These are phyloP conservation scores for Syngnathus typhle DNA, from an alignment of 2,113 vertebrate species.

Conservation along the genomic window DNA sequence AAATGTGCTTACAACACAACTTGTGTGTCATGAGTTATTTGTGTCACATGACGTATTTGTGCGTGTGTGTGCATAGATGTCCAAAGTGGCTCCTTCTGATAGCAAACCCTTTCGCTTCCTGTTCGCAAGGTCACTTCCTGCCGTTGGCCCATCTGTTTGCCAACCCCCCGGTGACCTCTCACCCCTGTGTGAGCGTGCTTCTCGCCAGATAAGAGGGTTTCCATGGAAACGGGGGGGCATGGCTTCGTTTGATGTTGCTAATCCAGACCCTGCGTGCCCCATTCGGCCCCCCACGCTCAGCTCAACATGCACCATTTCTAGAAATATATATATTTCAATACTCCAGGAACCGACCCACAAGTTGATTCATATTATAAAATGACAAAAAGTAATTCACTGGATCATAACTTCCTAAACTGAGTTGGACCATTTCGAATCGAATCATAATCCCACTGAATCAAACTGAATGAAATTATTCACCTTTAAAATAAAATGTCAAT, in stretches of 20 bases:
- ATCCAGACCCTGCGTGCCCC: slow-evolving; percentile 47
- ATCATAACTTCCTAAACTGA: too few species aligned
- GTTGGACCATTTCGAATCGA: too few species aligned
- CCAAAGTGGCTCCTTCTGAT: slow-evolving; percentile 17
- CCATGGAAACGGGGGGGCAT: slow-evolving; percentile 48
- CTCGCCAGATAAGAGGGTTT: slow-evolving; percentile 64
- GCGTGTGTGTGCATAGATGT: not conserved
- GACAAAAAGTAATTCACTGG: too few species aligned
- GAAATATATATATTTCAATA: not conserved
- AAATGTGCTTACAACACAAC: slow-evolving; percentile 59
- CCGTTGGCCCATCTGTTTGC: slow-evolving; percentile 76
- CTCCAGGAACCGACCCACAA: too few species aligned
- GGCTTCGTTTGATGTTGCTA: slow-evolving; percentile 39
- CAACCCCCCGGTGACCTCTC: slow-evolving; percentile 71
- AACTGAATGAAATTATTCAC: too few species aligned
- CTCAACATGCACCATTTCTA: slow-evolving; percentile 15
- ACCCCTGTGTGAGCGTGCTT: slow-evolving; percentile 38
- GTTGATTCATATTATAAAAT: too few species aligned
- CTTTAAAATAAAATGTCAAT: too few species aligned
- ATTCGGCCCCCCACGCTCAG: slow-evolving; percentile 23
- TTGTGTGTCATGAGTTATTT: slow-evolving; percentile 64
- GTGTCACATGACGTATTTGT: slow-evolving; percentile 46
- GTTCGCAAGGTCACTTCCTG: slow-evolving; percentile 70
- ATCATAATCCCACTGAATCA: too few species aligned
- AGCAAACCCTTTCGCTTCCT: slow-evolving; percentile 56